Conservation (phyloP, 2,113 vertebrate species). For the Okapia johnstoni region DNA sequence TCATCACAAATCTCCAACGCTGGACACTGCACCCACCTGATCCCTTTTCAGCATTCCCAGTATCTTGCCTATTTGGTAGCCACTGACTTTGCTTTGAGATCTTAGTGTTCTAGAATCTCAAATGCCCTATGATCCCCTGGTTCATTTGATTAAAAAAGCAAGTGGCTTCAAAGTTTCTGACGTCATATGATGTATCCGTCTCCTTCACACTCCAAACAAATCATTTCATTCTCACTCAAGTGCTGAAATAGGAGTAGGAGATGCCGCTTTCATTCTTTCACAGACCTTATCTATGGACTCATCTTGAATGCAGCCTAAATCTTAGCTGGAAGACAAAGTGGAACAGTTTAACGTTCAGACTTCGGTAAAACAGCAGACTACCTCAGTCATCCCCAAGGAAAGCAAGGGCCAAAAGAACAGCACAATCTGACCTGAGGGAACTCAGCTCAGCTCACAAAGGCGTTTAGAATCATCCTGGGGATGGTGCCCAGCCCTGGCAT, state of each 20-base stretch:
- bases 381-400: neutral
- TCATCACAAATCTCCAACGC: neutral
- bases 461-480: neutral
- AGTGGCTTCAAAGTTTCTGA: conserved; percentile 38
- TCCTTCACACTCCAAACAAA: conserved; percentile 21
- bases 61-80: neutral
- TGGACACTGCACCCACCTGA: neutral
- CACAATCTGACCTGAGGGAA: neutral
- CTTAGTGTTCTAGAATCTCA: neutral
- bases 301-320: neutral
- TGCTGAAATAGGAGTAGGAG: neutral
- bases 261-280: neutral
- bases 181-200: neutral
- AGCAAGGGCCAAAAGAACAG: neutral
- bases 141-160: conserved; percentile 10
- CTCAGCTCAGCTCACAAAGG: neutral
- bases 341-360: neutral
- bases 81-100: neutral
- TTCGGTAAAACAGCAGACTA: neutral
- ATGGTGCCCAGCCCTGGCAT: neutral
- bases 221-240: neutral
- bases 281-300: neutral
- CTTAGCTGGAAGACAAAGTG: neutral
- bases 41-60: neutral
- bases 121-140: neutral